A percentile compares a stretch with the other conserved stretches of the same genome.
phyloP scores from a whole-genome alignment of 2,797 vertebrate species.

The Arremon aurantiirostris region DNA sequence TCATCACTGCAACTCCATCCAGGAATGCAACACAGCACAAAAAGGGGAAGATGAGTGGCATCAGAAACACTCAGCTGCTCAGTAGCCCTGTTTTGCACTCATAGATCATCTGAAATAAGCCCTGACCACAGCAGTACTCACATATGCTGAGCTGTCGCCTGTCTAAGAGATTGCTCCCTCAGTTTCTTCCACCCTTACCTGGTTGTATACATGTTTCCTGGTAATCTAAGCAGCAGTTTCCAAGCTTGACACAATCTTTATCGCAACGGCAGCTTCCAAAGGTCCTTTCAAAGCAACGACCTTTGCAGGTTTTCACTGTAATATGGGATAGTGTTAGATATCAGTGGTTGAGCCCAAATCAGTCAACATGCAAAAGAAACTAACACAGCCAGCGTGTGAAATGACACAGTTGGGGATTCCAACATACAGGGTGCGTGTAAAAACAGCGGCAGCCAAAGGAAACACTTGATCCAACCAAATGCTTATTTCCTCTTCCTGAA shows the following conservation, averaged over 20 bases:
- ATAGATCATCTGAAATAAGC: background rate
- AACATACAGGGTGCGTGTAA: background rate
- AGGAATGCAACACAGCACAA: background rate
- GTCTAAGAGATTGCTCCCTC: background rate
- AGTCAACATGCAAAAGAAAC: background rate
- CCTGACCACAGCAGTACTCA: background rate
- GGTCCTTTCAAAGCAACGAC: constrained; percentile 80
- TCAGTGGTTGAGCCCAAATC: background rate
- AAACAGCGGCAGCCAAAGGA: background rate
- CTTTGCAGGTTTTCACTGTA: constrained; percentile 82
- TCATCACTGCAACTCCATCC: background rate
- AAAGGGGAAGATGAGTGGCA: background rate
- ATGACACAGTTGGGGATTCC: background rate
- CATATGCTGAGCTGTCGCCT: fast-evolving
- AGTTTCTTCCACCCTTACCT: constrained; percentile 57
- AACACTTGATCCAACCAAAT: background rate
- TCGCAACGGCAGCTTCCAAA: constrained; percentile 78
- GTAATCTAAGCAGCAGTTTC: constrained; percentile 82
- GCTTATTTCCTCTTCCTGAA: background rate
- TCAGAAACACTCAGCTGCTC: background rate
- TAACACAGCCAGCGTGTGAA: fast-evolving
- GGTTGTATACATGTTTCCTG: constrained; percentile 77
- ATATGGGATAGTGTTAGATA: constrained; percentile 20
- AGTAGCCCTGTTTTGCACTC: background rate
- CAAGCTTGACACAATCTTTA: constrained; percentile 74